A percentile compares a stretch with the other conserved stretches of the same genome.
Evolutionary conservation across 2,113 vertebrate species (phyloP).

Genomic region (Chamaetylas fuelleborni): DNA sequence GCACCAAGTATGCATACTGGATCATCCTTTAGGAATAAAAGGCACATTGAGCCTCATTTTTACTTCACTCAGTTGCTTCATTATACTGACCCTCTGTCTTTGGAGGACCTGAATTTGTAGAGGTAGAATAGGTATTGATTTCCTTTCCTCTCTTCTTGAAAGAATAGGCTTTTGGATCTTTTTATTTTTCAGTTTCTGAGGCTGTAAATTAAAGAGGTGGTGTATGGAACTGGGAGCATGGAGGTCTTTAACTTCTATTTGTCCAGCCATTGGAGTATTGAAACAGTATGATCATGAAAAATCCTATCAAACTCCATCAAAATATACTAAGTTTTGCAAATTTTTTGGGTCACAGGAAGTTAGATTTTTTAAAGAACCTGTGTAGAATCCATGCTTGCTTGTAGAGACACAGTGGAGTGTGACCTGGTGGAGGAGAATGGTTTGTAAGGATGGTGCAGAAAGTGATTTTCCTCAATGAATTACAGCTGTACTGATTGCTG

Average conservation of each 20-base stretch:
- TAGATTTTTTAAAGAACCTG: not conserved
- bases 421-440: no score
- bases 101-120: not conserved
- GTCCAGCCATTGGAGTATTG: not conserved
- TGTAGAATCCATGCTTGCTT: accelerated
- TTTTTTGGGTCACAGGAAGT: not conserved
- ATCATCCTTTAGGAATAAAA: not conserved
- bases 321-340: not conserved
- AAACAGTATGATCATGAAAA: not conserved
- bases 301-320: not conserved
- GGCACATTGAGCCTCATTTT: not conserved
- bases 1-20: accelerated
- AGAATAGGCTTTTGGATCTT: not conserved
- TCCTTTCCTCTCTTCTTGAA: not conserved
- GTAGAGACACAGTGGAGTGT: not conserved
- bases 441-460: no score
- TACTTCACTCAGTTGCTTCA: not conserved
- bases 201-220: not conserved
- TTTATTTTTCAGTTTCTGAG: not conserved
- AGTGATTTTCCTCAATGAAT: no score
- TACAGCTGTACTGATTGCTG: no score
- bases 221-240: not conserved
- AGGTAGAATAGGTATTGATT: not conserved
- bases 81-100: not conserved
- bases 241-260: not conserved